Evolutionary conservation across 2,797 vertebrate species (phyloP), one percentile per base, ranked within the genome.

Genomic region (Scolopax bukidnonensis): DNA sequence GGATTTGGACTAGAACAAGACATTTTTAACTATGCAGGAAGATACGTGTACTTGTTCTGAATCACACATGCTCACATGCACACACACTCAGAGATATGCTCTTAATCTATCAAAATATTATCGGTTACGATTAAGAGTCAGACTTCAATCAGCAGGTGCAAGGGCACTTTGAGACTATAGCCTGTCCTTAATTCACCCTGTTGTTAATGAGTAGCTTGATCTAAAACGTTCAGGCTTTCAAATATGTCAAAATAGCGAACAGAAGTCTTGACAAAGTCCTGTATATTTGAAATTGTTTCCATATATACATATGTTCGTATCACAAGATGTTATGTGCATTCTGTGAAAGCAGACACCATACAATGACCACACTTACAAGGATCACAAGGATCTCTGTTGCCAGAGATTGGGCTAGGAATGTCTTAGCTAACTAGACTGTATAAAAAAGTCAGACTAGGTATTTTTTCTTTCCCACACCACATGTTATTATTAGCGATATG

Each of bases 111-210:
- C 47, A 73, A 87, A 91, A 36, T 32, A 57, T 47, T 95, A 91
- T 83, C 74, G 25, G 30, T 74, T 77, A 83, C 64, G 71, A 93
- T 93, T 95, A 91, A 77, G 53, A 69, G 48, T 95, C n/a, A 75
- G 45, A 90, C 76, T 90, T 90, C 79, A 92, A 48, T 65, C 80
- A 65, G 30, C 33, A 81, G 76, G 63, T 92, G 28, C 90, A 96
- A 97, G 83, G 90, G 61, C 85, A 80, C 78, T 82, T 84, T 65
- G 40, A 83, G 56, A 79, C 47, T 71, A 5, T 7, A 88, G 4
- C 30, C 45, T 89, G 77, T 78, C 90, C 93, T 93, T 87, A 91
- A 83, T 67, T 83, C 61, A 94, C 67, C 77, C 53, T 83, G 4
- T 65, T 74, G 80, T 96, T 96, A 82, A 63, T 73, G 82, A 85